These are phyloP conservation scores for Notodonta dromedarius DNA, from an alignment of 2,888 invertebrate genomes.

Conservation along the genomic window DNA sequence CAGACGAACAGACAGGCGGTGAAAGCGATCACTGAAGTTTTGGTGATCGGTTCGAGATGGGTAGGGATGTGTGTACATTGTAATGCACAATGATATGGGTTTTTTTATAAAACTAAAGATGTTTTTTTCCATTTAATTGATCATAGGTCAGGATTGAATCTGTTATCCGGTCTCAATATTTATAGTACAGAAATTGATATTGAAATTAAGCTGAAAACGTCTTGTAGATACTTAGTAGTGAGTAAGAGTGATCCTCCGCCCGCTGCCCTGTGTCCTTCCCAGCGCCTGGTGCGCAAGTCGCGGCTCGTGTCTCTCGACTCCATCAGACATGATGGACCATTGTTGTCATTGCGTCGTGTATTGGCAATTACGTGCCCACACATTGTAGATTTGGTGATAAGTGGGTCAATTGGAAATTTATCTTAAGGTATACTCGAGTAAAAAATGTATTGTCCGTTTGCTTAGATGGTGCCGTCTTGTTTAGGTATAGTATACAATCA, in stretches of 20 bases:
- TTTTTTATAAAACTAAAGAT: no score
- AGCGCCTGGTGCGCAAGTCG: constrained; percentile 41
- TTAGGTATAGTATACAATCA: no score
- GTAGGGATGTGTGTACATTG: no score
- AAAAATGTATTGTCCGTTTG: no score
- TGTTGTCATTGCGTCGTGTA: constrained; percentile 46
- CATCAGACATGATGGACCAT: constrained; percentile 41
- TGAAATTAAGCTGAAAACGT: no score
- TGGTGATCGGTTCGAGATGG: neutral
- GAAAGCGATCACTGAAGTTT: constrained; percentile 28
- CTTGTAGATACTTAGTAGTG: no score
- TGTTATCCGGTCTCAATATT: no score
- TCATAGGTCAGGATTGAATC: no score
- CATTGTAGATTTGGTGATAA: constrained; percentile 9
- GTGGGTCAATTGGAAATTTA: neutral
- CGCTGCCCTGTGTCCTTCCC: neutral
- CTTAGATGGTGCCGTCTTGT: no score
- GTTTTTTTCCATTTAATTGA: no score
- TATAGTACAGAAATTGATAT: no score
- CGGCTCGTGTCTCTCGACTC: constrained; percentile 6
- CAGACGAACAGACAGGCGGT: constrained; percentile 35
- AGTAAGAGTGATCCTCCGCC: constrained; percentile 4
- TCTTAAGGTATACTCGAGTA: neutral
- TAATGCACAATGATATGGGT: no score
- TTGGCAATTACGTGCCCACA: constrained; percentile 26